phyloP scores from a whole-genome alignment of 2,888 invertebrate species.

The Parnassius smintheus region DNA sequence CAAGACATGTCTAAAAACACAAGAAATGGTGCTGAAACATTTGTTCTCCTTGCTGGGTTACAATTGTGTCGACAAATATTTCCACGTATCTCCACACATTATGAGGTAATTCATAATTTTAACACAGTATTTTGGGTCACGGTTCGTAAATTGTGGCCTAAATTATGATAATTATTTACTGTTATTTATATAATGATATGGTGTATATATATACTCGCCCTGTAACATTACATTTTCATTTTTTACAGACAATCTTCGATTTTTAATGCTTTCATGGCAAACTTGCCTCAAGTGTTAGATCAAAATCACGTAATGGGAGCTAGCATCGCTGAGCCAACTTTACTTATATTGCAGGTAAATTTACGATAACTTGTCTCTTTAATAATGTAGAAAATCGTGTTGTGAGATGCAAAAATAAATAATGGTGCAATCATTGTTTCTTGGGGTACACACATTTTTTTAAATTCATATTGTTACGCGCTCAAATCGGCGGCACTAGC shows the following conservation, averaged over 20 bases:
- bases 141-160: conserved; percentile 1
- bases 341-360: conserved; percentile 69
- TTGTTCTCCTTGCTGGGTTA: conserved; percentile 96
- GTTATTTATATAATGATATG: too few relatives aligned
- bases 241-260: conserved; percentile 90
- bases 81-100: conserved; percentile 93
- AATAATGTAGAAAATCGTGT: background rate
- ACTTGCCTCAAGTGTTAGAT: conserved; percentile 96
- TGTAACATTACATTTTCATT: background rate
- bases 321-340: conserved; percentile 91
- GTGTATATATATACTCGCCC: too few relatives aligned
- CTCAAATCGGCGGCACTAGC: too few relatives aligned
- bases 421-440: background rate
- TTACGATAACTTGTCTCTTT: background rate
- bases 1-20: conserved; percentile 88
- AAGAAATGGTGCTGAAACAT: conserved; percentile 94
- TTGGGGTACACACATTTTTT: background rate
- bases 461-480: too few relatives aligned
- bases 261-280: conserved; percentile 97
- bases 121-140: background rate
- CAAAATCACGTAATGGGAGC: conserved; percentile 97
- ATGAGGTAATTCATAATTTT: conserved; percentile 81
- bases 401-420: background rate
- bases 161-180: too few relatives aligned
- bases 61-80: conserved; percentile 93